A percentile compares a stretch with the other conserved stretches of the same genome.
phyloP scores from a whole-genome alignment of 2,888 invertebrate species.

The Blastobasis lacticolella region DNA sequence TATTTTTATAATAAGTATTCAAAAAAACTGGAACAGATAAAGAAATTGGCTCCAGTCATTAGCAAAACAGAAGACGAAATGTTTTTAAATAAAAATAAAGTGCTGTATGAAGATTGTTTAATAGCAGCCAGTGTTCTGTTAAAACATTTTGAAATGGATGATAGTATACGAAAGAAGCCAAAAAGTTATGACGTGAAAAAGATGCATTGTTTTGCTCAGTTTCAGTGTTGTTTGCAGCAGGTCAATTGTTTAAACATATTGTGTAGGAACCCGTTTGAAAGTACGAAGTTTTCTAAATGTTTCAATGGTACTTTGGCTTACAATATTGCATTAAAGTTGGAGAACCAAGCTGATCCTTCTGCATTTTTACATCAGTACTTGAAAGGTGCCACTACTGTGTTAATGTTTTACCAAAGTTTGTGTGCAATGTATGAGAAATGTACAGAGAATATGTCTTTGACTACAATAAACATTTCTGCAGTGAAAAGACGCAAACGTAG shows the following conservation, averaged over 20 bases:
- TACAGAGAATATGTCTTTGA: conserved; percentile 36
- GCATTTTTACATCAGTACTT: conserved; percentile 69
- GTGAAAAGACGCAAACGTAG: conserved; percentile 38
- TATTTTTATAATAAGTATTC: conserved; percentile 63
- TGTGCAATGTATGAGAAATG: conserved; percentile 34
- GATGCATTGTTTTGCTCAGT: conserved; percentile 78
- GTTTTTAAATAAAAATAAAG: conserved; percentile 58
- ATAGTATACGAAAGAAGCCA: conserved; percentile 64
- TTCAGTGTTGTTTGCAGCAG: conserved; percentile 77
- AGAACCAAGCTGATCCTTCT: conserved; percentile 68
- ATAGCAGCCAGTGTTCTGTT: conserved; percentile 73
- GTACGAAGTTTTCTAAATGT: conserved; percentile 74
- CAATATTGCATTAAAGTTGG: conserved; percentile 79
- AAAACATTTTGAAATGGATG: conserved; percentile 73
- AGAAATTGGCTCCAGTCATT: conserved; percentile 17
- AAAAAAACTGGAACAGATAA: conserved; percentile 44
- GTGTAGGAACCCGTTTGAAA: conserved; percentile 73
- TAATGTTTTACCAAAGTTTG: conserved; percentile 50
- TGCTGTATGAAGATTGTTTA: conserved; percentile 74
- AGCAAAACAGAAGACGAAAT: conserved; percentile 31
- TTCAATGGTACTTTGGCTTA: conserved; percentile 86
- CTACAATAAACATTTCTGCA: conserved; percentile 28
- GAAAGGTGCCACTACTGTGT: conserved; percentile 42
- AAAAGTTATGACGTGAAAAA: conserved; percentile 71
- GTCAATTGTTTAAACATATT: conserved; percentile 78